These are phyloP conservation scores for Cinclus mexicanus DNA, from an alignment of 2,113 vertebrate species.

Conservation along the genomic window DNA sequence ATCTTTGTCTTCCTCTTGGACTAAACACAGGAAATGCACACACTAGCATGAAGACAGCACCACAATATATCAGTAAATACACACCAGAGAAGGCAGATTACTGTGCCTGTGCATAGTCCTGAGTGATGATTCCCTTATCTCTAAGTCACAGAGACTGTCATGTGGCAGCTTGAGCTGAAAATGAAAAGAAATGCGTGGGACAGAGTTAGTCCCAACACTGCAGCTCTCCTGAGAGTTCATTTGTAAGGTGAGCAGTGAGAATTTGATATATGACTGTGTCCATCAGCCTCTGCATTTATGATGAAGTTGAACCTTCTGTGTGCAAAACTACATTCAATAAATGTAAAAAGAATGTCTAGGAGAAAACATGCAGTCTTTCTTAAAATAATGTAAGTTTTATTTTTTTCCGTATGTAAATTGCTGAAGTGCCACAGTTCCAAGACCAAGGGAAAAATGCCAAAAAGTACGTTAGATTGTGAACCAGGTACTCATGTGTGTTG, in stretches of 20 bases:
- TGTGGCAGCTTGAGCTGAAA: background rate
- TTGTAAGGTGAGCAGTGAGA: background rate
- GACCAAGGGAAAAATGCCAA: background rate
- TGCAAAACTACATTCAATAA: background rate
- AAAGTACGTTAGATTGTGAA: background rate
- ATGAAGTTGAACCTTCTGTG: background rate
- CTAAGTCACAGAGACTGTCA: background rate
- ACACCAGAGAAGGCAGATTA: background rate
- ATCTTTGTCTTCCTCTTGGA: background rate
- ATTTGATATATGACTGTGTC: background rate
- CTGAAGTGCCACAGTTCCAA: background rate
- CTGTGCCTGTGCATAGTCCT: background rate
- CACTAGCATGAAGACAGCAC: background rate
- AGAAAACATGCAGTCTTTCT: background rate
- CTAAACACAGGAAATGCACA: background rate
- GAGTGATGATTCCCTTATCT: background rate
- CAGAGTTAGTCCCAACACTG: background rate
- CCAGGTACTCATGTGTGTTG: background rate
- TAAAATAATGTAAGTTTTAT: background rate
- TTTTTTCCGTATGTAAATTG: background rate
- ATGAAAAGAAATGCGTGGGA: background rate
- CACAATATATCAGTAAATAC: background rate
- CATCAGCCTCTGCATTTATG: background rate
- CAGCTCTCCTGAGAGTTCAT: background rate
- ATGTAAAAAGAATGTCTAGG: background rate